phyloP scores from a whole-genome alignment of 2,113 vertebrate genomes.

The Lasiurus borealis region DNA sequence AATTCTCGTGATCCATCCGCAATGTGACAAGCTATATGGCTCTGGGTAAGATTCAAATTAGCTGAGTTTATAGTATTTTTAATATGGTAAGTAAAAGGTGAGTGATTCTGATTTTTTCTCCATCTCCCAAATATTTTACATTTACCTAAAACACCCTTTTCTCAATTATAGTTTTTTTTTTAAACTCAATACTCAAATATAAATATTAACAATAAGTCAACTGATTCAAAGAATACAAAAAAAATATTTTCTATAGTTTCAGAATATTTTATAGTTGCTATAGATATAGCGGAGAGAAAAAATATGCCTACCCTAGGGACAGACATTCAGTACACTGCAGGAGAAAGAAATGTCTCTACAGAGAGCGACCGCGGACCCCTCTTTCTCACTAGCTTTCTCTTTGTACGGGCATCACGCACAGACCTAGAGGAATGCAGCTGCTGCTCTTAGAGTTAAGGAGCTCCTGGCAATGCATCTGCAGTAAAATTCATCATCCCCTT shows the following conservation, averaged over 20 bases:
- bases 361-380: not conserved
- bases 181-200: not conserved
- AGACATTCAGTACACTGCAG: not conserved
- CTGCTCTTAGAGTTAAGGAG: not conserved
- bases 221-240: not conserved
- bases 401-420: not conserved
- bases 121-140: not conserved
- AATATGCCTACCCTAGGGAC: not conserved
- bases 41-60: not conserved
- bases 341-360: not conserved
- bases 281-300: not conserved
- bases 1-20: too few relatives aligned
- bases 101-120: not conserved
- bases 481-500: not conserved
- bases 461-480: not conserved
- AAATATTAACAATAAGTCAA: not conserved
- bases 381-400: not conserved
- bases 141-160: not conserved
- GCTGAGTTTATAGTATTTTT: not conserved
- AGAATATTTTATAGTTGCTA: slow-evolving; percentile 1
- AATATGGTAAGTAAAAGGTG: not conserved
- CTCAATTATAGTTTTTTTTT: not conserved
- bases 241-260: not conserved
- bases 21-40: not conserved
- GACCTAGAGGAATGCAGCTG: not conserved